A percentile compares a stretch with the other conserved stretches of the same genome.
Evolutionary conservation across 2,797 vertebrate species (phyloP).

Genomic region (Danionella dracula): DNA sequence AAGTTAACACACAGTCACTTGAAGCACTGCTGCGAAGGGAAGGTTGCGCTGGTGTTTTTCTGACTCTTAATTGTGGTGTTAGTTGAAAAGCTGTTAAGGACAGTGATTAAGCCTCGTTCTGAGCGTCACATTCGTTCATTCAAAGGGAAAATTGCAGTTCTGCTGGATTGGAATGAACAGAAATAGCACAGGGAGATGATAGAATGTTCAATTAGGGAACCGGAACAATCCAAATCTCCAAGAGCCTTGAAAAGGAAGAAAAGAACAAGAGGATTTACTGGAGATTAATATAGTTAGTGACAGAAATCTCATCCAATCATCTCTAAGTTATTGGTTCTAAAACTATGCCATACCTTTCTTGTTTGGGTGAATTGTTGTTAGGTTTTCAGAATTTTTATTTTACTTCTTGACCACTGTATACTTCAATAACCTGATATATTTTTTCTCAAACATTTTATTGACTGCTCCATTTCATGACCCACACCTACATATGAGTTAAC

Average conservation of each 20-base stretch:
- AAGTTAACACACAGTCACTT: constrained; percentile 27
- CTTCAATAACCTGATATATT: too few relatives aligned
- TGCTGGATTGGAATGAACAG: constrained; percentile 24
- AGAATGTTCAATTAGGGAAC: constrained; percentile 44
- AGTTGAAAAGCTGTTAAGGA: constrained; percentile 33
- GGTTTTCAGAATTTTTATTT: too few relatives aligned
- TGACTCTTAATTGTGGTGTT: constrained; percentile 42
- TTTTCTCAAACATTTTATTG: too few relatives aligned
- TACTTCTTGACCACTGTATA: too few relatives aligned
- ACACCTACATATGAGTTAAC: too few relatives aligned
- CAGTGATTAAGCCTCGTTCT: constrained; percentile 39
- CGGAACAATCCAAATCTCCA: constrained; percentile 38
- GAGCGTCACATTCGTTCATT: constrained; percentile 25
- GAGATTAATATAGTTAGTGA: not conserved
- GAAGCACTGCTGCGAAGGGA: constrained; percentile 23
- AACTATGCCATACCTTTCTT: too few relatives aligned
- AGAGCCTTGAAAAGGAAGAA: not conserved
- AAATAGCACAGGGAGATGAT: constrained; percentile 35
- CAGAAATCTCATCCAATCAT: too few relatives aligned
- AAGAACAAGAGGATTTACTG: not conserved
- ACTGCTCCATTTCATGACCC: too few relatives aligned
- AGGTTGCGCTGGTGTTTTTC: constrained; percentile 34
- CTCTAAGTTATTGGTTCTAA: too few relatives aligned
- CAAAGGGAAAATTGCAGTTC: constrained; percentile 46
- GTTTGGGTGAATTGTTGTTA: too few relatives aligned